Evolutionary conservation across 1,140 invertebrate species (phyloP), one percentile per base, ranked within the genome.

Genomic region (Lineus longissimus): DNA sequence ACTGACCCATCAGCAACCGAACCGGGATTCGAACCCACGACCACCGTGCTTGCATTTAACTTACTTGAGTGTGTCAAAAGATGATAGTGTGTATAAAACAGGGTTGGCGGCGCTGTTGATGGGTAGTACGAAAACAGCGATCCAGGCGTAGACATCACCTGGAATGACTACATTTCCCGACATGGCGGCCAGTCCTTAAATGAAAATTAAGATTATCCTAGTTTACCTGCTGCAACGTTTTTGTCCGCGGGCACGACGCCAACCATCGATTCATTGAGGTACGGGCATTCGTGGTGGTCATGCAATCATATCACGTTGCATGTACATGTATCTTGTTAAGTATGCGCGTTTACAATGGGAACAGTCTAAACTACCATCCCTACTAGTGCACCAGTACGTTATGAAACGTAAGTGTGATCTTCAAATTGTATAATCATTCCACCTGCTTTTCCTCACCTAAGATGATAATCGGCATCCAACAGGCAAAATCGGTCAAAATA

Each of bases 391-490:
- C 11, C 40, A 13, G 40, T 19, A 43, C 40, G 19, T 13, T 19
- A 43, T 43, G 40, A 13, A 43, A 43, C 40, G 11, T 43, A 43
- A 51, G 47, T 4, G 6, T 23, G 9, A 6, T 51, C 19, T 23
- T 7, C 4, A 51, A 7, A 9, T n/a, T 7, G 47, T 51, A n/a
- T 6, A 23, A n/a, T 51, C 19, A 51, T 51, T 19, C n/a, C n/a
- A n/a, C 47, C 15, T 36, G 33, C 33, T 58, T 78, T 92, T 17
- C 90, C 85, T 6, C n/a, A 51, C 47, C 47, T 51, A 51, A 27
- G 4, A 51, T 4, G n/a, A 51, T 51, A 7, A n/a, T 51, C n/a
- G 47, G 47, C 47, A 64, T 58, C 64, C 64, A 65, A 55, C 59
- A 62, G 15, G 40, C n/a, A 51, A 65, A 65, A 31, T 65, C 64